Conservation (phyloP, 2,113 vertebrate species). For the Mesitornis unicolor region DNA sequence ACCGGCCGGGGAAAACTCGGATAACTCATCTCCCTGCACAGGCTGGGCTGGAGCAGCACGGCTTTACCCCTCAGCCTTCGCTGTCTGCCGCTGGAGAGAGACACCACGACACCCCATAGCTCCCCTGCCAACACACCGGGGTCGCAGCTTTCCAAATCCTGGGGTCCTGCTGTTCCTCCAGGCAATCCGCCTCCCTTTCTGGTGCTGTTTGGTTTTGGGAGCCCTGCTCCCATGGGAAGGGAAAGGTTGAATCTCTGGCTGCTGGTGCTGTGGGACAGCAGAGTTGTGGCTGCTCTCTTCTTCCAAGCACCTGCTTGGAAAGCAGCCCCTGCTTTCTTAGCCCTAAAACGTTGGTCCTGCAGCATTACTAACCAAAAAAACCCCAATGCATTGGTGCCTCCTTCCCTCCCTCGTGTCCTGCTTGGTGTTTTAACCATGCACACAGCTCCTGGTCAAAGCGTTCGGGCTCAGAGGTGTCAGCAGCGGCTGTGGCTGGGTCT, state of each 20-base stretch:
- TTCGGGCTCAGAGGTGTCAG: not conserved
- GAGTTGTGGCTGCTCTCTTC: not conserved
- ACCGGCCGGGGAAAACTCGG: conserved; percentile 14
- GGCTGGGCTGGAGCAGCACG: not conserved
- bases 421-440: not conserved
- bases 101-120: fast-evolving
- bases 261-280: not conserved
- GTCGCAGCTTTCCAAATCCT: not conserved
- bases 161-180: not conserved
- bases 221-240: not conserved
- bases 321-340: not conserved
- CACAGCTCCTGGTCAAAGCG: not conserved
- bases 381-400: not conserved
- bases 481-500: not conserved
- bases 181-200: not conserved
- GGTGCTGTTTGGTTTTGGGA: not conserved
- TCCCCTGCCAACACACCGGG: not conserved
- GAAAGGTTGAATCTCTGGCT: not conserved
- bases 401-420: not conserved
- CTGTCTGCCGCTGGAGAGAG: fast-evolving
- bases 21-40: conserved; percentile 35
- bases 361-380: not conserved
- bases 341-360: not conserved
- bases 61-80: not conserved
- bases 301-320: not conserved